Evolutionary conservation across 2,888 invertebrate genomes (phyloP), one percentile per base, ranked within the genome.

Genomic region (Xanthia togata): DNA sequence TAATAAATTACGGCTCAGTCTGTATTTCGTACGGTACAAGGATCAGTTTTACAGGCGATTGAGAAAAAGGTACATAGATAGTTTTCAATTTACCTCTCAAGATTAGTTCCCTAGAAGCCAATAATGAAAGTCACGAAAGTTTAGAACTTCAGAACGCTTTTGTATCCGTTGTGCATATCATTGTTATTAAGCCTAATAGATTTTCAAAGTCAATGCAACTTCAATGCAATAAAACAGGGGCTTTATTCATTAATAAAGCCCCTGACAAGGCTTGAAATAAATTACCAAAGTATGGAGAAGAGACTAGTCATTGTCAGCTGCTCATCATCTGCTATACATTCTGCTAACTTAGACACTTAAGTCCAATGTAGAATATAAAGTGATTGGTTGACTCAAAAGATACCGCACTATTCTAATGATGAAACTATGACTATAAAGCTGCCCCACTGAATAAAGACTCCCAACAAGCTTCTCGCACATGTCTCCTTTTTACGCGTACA

Each of bases 401-500:
- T 14, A 59, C 50, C 12, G n/a, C 14, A 1, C 63, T 50, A 20
- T 60, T 31, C 12, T 26, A 55, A 47, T 41, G 6, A 55, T 20
- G 2, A 31, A 20, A 70, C 38, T 73, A 41, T 0, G 23, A 11
- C 23, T 35, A 14, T 62, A 53, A 64, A 55, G 70, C 11, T 35
- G 4, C 11, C 5, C 31, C 35, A 31, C 50, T 14, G 23, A 59
- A 59, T 74, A 59, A 31, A 41, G 53, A 62, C 60, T 63, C 26
- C 50, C n/a, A n/a, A 50, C 38, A 12, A 17, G 23, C 11, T 72
- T 70, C 60, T 67, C 68, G 31, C 71, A 62, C 77, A 83, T 78
- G 79, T 83, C 41, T 87, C 73, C 64, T 60, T 88, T 87, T 86
- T 85, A 88, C 85, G 81, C 70, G 67, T 73, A 78, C 72, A 81